These are phyloP conservation scores for Sebastes itinus DNA, from an alignment of 2,797 vertebrate genomes.

Conservation along the genomic window DNA sequence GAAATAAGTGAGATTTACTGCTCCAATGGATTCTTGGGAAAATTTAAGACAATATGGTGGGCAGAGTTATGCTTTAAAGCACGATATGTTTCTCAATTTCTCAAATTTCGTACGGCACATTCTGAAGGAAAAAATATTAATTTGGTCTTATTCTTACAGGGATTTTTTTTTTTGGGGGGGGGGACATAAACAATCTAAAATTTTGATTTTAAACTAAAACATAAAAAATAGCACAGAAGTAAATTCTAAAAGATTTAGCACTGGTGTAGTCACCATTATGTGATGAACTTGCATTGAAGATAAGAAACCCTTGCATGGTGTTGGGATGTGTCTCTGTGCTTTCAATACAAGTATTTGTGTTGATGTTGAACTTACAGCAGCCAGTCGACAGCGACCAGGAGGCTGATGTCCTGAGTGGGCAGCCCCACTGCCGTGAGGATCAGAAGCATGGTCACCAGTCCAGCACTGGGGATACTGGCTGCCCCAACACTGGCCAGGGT, in stretches of 20 bases:
- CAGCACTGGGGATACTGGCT: conserved; percentile 97
- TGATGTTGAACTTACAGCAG: conserved; percentile 89
- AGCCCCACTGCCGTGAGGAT: conserved; percentile 97
- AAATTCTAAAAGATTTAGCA: background rate
- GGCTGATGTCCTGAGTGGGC: conserved; percentile 97
- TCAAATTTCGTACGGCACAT: too few species aligned
- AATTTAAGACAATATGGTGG: background rate
- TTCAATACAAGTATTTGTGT: background rate
- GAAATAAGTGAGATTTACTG: background rate
- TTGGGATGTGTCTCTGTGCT: background rate
- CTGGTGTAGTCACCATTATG: background rate
- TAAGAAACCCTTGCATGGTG: background rate
- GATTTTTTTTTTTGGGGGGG: too few species aligned
- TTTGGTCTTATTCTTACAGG: too few species aligned
- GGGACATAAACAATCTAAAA: too few species aligned
- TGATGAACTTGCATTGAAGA: too few species aligned
- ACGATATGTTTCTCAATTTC: background rate
- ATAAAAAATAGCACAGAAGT: background rate
- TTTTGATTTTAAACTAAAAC: too few species aligned
- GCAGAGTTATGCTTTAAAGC: background rate
- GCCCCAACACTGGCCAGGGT: conserved; percentile 97
- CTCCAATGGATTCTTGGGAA: background rate
- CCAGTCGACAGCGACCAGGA: conserved; percentile 98
- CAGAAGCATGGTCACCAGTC: conserved; percentile 98
- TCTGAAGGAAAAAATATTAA: too few species aligned